Evolutionary conservation across 2,113 vertebrate species (phyloP).

Genomic region (Dasyprocta punctata): DNA sequence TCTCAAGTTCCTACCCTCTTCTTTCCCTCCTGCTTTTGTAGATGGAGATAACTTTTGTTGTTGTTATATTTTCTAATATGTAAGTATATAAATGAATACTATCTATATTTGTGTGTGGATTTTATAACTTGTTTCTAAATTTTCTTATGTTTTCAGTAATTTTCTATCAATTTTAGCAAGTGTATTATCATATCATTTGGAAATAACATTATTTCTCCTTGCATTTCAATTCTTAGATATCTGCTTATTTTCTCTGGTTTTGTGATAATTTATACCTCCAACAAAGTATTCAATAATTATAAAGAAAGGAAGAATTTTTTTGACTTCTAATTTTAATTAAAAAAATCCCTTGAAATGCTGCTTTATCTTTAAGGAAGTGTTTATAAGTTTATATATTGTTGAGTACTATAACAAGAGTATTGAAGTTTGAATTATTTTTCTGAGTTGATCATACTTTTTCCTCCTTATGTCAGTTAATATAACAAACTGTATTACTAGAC

Average conservation of each 20-base stretch:
- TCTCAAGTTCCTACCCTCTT: neutral
- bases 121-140: constrained; percentile 27
- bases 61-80: neutral
- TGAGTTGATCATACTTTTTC: neutral
- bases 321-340: neutral
- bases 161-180: neutral
- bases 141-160: neutral
- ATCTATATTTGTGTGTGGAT: neutral
- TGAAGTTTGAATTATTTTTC: constrained; percentile 10
- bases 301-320: neutral
- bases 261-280: neutral
- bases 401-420: neutral
- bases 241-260: neutral
- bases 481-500: neutral
- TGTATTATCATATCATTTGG: neutral
- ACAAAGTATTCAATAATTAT: neutral
- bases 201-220: neutral
- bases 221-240: neutral
- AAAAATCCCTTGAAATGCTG: neutral
- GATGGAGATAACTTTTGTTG: neutral
- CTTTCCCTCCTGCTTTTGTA: neutral
- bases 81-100: neutral
- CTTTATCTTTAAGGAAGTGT: neutral
- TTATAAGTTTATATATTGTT: neutral
- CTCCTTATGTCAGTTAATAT: neutral